Base-by-base conservation (phyloP, 2,797 vertebrate species). In the Alectoris magna region DNA sequence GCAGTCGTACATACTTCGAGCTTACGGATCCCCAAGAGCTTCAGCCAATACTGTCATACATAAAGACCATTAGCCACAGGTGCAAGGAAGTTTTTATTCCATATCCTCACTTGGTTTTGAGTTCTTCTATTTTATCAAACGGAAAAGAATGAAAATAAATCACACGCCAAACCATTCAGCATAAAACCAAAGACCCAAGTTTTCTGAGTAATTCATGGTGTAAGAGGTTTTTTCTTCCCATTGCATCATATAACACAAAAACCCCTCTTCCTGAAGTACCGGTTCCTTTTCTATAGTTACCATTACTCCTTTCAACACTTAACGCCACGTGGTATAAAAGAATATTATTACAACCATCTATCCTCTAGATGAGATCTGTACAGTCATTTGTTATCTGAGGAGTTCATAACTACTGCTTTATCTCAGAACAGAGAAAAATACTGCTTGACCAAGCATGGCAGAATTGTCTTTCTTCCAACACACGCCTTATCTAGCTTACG, bases 341-440 rank as follows among this genome's bases (percentile, higher is more conserved):
- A 15, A 36, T 14, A 62, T 56, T 83, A 70, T 87, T 85, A 46
- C 15, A 55, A 87, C 80, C 76, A 55, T 62, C 72, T 16, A 16
- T 69, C 79, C 43, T 46, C 23, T 67, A 66, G 44, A 29, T 88
- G 94, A 83, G 48, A 87, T 80, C 41, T 94, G 91, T 27, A 75
- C n/a, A 64, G 60, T 41, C 77, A 70, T 23, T 70, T 83, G 64
- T 63, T 58, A 84, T 83, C 91, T 83, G 49, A 74, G 41, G 36
- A 83, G 39, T 14, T 93, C 60, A 26, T 77, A 79, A 75, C 41
- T 94, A 38, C 82, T 74, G 31, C 34, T 51, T 22, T 67, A 75
- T 62, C 58, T 88, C 67, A 92, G 19, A 90, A 23, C 51, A 41
- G 27, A 88, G 59, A n/a, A 70, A 19, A 84, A 31, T 68, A 74